These are phyloP conservation scores for Onychomys torridus DNA, from an alignment of 2,797 vertebrate species.

Conservation along the genomic window DNA sequence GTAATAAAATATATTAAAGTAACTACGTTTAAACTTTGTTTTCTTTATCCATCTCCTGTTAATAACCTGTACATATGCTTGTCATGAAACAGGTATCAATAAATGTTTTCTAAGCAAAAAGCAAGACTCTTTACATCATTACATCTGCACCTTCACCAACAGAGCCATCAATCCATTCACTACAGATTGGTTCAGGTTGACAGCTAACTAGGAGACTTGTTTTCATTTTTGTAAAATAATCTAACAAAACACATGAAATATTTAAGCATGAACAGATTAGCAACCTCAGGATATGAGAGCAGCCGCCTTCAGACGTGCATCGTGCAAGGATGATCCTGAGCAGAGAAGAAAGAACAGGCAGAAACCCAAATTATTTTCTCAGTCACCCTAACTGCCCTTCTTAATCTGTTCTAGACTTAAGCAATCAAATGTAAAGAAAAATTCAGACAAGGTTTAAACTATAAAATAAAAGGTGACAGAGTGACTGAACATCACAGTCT, in stretches of 20 bases:
- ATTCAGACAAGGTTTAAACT: slow-evolving; percentile 35
- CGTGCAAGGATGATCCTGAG: not conserved
- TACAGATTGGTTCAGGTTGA: not conserved
- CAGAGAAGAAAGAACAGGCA: not conserved
- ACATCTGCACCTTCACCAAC: slow-evolving; percentile 7
- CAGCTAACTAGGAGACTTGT: slow-evolving; percentile 17
- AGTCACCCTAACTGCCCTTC: not conserved
- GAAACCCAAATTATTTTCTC: not conserved
- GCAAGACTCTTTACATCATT: not conserved
- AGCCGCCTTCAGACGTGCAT: not conserved
- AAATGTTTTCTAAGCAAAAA: slow-evolving; percentile 52
- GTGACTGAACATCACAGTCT: slow-evolving; percentile 14
- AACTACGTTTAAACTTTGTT: not conserved
- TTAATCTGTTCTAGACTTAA: slow-evolving; percentile 4
- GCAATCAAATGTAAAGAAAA: slow-evolving; percentile 22
- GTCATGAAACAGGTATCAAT: slow-evolving; percentile 41
- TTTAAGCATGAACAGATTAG: not conserved
- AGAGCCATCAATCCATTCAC: not conserved
- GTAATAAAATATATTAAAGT: not conserved
- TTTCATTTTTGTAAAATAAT: slow-evolving; percentile 33
- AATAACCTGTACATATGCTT: not conserved
- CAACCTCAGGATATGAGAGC: not conserved
- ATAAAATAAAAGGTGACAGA: not conserved
- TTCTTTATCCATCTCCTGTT: not conserved
- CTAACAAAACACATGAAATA: not conserved